Base-by-base conservation (phyloP, 2,797 vertebrate genomes). In the Eulemur albifrons region DNA sequence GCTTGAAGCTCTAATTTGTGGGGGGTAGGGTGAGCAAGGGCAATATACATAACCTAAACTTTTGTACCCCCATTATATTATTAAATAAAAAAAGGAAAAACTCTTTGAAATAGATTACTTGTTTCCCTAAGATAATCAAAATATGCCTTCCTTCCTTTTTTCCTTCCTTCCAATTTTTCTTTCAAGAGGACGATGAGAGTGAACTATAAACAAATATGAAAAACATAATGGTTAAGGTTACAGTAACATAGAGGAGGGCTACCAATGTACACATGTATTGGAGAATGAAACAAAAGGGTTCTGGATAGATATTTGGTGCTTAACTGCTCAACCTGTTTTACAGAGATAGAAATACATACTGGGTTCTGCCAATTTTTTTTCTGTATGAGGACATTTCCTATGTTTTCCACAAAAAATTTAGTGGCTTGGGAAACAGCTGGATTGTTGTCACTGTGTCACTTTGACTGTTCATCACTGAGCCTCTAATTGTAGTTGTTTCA, bases 401-500 rank as follows among this genome's bases (percentile, higher is more conserved):
- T 67, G 9, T 43, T 93, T 79, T 32, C 75, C 57, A 75, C 27
- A 73, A 85, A 85, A 40, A 80, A 86, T 80, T 65, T 38, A n/a
- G 30, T 84, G 54, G 40, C 12, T 11, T 67, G 17, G 50, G n/a
- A 84, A 93, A 81, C n/a, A 93, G n/a, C 17, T 81, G 40, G 12
- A 73, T 85, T 72, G 27, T 69, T 40, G 43, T 90, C n/a, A 72
- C 30, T 65, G 5, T 90, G 50, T 65, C 38, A 48, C 27, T 73
- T 12, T 93, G 48, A 86, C 25, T 96, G 20, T 50, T 72, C n/a
- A 93, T 90, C 40, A 23, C 30, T 93, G 15, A 43, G 54, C 32
- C 21, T 89, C 18, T 93, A 85, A 84, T 85, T 88, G 77, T 88
- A 67, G 23, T 69, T 93, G n/a, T 70, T 92, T 63, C 38, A 81